These are phyloP conservation scores for Archegozetes longisetosus DNA, from an alignment of 1,140 invertebrate genomes.

Conservation along the genomic window DNA sequence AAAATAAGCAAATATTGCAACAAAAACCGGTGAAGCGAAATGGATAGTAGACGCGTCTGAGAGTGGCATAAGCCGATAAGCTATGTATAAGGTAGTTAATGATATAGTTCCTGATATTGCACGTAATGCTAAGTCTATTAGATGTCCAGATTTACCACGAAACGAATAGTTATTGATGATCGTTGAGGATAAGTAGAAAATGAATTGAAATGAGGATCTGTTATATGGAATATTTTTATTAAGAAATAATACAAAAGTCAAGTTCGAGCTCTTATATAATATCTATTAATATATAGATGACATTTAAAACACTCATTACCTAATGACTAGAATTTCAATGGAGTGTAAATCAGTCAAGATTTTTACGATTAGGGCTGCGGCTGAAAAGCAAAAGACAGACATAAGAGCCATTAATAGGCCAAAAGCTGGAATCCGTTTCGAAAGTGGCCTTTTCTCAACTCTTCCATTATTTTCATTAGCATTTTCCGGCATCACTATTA, in stretches of 20 bases:
- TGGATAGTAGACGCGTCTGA: constrained; percentile 40
- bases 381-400: constrained; percentile 13
- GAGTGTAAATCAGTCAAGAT: background rate
- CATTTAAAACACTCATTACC: constrained; percentile 3
- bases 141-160: constrained; percentile 7
- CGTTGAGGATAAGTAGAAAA: background rate
- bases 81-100: constrained; percentile 40
- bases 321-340: constrained; percentile 10
- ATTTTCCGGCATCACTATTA: too few relatives aligned
- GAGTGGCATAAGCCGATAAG: constrained; percentile 38
- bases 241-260: background rate
- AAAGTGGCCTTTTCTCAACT: too few relatives aligned
- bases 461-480: too few relatives aligned
- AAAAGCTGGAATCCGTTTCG: constrained; percentile 11
- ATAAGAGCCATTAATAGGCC: constrained; percentile 13
- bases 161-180: constrained; percentile 6
- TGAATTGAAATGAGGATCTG: constrained; percentile 11
- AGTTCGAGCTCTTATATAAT: background rate
- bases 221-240: background rate
- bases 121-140: constrained; percentile 1
- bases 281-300: background rate
- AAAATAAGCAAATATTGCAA: constrained; percentile 36
- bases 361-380: constrained; percentile 7
- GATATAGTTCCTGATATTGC: constrained; percentile 12
- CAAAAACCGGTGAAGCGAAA: constrained; percentile 38